These are phyloP conservation scores for Argyresthia goedartella DNA, from an alignment of 2,888 invertebrate species.

Conservation along the genomic window DNA sequence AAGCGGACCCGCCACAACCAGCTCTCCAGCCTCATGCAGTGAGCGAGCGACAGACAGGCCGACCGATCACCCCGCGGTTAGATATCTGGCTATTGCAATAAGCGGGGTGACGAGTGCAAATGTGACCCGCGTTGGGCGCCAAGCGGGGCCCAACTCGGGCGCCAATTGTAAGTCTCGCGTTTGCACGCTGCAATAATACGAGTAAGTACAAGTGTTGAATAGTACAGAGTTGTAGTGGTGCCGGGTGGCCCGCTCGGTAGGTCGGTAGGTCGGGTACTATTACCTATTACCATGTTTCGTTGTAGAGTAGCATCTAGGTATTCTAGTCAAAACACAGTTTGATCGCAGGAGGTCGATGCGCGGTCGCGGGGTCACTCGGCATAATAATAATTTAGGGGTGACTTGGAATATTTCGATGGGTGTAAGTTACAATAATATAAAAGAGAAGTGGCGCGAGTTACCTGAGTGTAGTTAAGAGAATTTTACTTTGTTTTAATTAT, in stretches of 20 bases:
- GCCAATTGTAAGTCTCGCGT: background rate
- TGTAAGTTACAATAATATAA: background rate
- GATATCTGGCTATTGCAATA: background rate
- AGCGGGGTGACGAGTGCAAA: background rate
- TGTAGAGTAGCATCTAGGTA: conserved; percentile 4
- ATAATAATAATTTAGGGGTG: background rate
- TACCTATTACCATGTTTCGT: conserved; percentile 1
- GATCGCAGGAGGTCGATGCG: conserved; percentile 15
- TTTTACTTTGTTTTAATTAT: conserved; percentile 35
- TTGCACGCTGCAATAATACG: background rate
- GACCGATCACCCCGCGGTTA: too few species aligned
- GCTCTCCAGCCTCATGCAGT: conserved; percentile 80
- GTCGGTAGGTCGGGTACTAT: too few species aligned
- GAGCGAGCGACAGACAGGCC: conserved; percentile 25
- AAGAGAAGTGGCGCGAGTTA: conserved; percentile 30
- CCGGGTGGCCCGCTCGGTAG: background rate
- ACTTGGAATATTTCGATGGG: background rate
- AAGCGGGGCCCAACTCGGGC: background rate
- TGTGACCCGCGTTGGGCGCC: background rate
- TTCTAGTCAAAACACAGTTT: conserved; percentile 16
- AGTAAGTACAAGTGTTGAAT: background rate
- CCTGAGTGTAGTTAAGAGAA: conserved; percentile 42
- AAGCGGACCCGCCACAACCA: conserved; percentile 94
- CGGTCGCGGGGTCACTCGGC: conserved; percentile 1
- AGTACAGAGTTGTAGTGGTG: background rate